Base-by-base conservation (phyloP, 1,140 invertebrate species). In the Drosophila repletoides region DNA sequence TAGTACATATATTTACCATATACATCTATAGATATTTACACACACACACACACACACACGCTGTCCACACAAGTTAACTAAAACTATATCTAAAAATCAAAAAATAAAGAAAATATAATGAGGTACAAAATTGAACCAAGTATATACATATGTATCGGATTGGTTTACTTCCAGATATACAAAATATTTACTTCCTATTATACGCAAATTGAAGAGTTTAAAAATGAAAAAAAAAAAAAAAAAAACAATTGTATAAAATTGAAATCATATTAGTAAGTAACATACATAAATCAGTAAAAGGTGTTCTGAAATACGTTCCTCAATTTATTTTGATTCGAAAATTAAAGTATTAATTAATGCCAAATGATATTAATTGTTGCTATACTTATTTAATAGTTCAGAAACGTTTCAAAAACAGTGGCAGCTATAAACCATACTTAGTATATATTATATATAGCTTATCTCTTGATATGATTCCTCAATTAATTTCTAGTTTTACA, bases 131-230 rank as follows among this genome's bases (percentile, higher is more conserved):
- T 52, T 46, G 46, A 52, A 29, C 38, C 22, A 53, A 45, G 19
- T 9, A 36, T 24, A 34, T 58, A 14, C 6, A 14, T 46, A 33
- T 45, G 45, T 34, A 36, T 55, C 17, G 36, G 17, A 40, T 60
- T 52, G 0, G 17, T 41, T 49, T 40, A 51, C 34, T 38, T 21
- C 21, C 10, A 36, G 45, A 61, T 28, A 36, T 53, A 26, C 36
- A 2, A 24, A 22, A 40, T 21, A 49, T 53, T 46, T 58, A 66
- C 12, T 55, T 46, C 60, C 40, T 55, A 64, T n/a, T n/a, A 28
- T 55, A 43, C 29, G n/a, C 28, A 63, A 64, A 46, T 56, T 26
- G 40, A 55, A 63, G 60, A 55, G 51, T 63, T 53, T 53, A 63
- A 60, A 38, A 46, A 61, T 41, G 15, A 6, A 40, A 24, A 52